These are phyloP conservation scores for Acrobasis consociella DNA, from an alignment of 2,888 invertebrate species.

Conservation along the genomic window DNA sequence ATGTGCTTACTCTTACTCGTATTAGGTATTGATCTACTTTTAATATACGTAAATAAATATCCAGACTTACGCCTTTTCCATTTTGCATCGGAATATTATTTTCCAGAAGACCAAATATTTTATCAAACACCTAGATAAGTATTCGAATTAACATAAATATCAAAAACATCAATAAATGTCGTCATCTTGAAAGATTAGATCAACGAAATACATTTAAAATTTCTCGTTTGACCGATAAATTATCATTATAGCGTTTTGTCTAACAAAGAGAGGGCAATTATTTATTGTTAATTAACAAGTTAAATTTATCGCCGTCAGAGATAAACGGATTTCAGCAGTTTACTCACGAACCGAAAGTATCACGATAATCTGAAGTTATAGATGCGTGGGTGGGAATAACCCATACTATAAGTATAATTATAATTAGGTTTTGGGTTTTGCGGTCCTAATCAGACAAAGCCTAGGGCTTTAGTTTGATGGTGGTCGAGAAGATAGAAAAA, in stretches of 20 bases:
- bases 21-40: too few relatives aligned
- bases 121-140: too few relatives aligned
- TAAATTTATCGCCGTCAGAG: constrained; percentile 29
- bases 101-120: too few relatives aligned
- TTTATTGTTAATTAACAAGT: constrained; percentile 33
- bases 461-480: too few relatives aligned
- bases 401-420: too few relatives aligned
- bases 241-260: constrained; percentile 17
- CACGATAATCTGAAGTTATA: constrained; percentile 21
- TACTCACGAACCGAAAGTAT: constrained; percentile 21
- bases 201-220: not conserved
- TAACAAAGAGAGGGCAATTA: constrained; percentile 27
- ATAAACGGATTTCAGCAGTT: constrained; percentile 26
- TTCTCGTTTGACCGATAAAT: constrained; percentile 21
- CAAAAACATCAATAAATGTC: not conserved
- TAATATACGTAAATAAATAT: too few relatives aligned
- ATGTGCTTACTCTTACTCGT: too few relatives aligned
- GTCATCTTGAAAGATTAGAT: not conserved
- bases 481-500: too few relatives aligned
- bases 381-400: not conserved
- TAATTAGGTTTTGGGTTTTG: too few relatives aligned
- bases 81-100: too few relatives aligned
- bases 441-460: too few relatives aligned
- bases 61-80: too few relatives aligned
- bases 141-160: not conserved